Percentiles rank a stretch among this genome's conserved stretches.
Conservation (phyloP, 2,797 vertebrate genomes). For the Galago senegalensis region DNA sequence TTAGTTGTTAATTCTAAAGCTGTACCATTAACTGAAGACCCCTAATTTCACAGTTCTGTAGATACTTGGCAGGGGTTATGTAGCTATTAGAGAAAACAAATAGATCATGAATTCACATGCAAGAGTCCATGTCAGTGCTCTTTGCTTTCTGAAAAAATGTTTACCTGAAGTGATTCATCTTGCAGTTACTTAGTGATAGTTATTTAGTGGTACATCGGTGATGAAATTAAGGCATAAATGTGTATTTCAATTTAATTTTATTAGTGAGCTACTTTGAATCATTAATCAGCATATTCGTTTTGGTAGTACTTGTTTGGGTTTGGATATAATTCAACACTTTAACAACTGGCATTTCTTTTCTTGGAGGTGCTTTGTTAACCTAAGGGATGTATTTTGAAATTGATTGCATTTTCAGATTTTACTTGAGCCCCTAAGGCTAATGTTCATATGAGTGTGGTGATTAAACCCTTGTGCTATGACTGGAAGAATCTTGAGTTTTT, state of each 20-base stretch:
- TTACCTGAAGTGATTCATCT: neutral
- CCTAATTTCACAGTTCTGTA: slow-evolving; percentile 46
- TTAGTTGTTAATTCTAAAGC: slow-evolving; percentile 66
- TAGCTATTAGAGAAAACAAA: slow-evolving; percentile 17
- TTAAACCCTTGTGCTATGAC: neutral
- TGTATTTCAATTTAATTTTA: slow-evolving; percentile 51
- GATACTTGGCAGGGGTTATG: slow-evolving; percentile 26
- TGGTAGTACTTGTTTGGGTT: slow-evolving; percentile 37
- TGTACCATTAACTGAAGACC: slow-evolving; percentile 37
- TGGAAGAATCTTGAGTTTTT: slow-evolving; percentile 20
- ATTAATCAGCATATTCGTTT: slow-evolving; percentile 40
- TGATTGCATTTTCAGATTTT: slow-evolving; percentile 33
- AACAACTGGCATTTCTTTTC: neutral
- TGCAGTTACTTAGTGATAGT: neutral
- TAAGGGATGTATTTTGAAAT: slow-evolving; percentile 22
- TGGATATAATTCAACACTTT: slow-evolving; percentile 8
- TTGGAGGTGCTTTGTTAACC: neutral
- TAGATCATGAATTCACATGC: neutral
- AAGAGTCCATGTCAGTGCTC: neutral
- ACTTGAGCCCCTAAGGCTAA: neutral
- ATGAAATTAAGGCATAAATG: neutral
- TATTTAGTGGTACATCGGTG: neutral
- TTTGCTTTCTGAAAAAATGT: slow-evolving; percentile 50
- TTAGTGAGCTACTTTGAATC: neutral
- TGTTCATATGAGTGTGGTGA: neutral